Evolutionary conservation across 2,888 invertebrate genomes (phyloP).

Genomic region (Eupithecia inturbata): DNA sequence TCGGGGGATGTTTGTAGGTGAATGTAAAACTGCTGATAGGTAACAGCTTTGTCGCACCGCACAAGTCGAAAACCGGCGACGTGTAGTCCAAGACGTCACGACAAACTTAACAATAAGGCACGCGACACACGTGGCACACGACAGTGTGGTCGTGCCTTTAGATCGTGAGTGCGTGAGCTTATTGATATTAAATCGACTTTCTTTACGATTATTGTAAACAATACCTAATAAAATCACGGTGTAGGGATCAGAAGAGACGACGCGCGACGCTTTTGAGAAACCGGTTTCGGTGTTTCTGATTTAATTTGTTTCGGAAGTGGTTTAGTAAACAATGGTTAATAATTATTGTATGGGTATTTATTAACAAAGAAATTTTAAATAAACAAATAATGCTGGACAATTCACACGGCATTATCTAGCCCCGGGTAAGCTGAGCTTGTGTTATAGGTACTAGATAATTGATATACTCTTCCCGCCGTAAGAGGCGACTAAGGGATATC

Average conservation of each 20-base stretch:
- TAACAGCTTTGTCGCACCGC: neutral
- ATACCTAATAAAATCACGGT: conserved; percentile 17
- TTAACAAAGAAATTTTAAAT: no score
- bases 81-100: conserved; percentile 33
- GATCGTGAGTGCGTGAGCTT: conserved; percentile 67
- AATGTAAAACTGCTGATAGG: no score
- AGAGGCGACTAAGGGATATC: no score
- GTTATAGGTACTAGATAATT: no score
- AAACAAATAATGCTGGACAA: no score
- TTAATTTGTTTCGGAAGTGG: neutral
- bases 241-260: conserved; percentile 9
- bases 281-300: neutral
- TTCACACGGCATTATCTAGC: no score
- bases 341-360: neutral
- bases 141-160: conserved; percentile 65
- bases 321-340: neutral
- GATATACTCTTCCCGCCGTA: no score
- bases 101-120: conserved; percentile 57
- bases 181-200: conserved; percentile 45
- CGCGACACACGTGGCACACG: conserved; percentile 68
- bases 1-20: no score
- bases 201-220: conserved; percentile 20
- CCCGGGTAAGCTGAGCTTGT: no score
- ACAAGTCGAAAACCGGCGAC: conserved; percentile 13
- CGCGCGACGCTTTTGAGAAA: neutral